Conservation (phyloP, 2,888 invertebrate species). For the Noctua comes region DNA sequence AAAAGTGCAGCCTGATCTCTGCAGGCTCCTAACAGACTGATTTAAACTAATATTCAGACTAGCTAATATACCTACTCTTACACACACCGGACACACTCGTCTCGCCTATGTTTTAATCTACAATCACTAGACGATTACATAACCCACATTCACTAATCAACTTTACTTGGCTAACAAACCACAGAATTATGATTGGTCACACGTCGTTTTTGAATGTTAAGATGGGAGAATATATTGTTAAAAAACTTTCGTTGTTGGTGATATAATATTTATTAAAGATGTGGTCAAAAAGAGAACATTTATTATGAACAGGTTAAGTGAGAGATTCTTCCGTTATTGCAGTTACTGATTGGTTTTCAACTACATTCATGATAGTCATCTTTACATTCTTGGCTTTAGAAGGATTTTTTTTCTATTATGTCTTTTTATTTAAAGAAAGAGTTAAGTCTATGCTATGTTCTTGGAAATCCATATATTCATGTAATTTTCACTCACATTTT, state of each 20-base stretch:
- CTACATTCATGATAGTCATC: not conserved
- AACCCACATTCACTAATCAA: constrained; percentile 59
- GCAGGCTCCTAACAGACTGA: not conserved
- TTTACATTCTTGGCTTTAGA: not conserved
- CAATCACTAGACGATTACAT: constrained; percentile 34
- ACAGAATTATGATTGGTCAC: constrained; percentile 48
- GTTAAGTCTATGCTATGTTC: too few relatives aligned
- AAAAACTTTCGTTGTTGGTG: constrained; percentile 26
- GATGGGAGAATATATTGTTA: constrained; percentile 14
- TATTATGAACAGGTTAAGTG: not conserved
- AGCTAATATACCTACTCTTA: constrained; percentile 14
- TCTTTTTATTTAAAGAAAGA: too few relatives aligned
- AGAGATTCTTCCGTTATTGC: constrained; percentile 13
- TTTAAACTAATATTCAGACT: not conserved
- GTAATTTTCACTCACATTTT: too few relatives aligned
- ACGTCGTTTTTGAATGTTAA: constrained; percentile 26
- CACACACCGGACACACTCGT: constrained; percentile 1
- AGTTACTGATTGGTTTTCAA: constrained; percentile 1
- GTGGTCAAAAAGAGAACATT: constrained; percentile 19
- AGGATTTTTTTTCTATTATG: not conserved
- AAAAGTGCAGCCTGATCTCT: not conserved
- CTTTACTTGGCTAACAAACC: constrained; percentile 40
- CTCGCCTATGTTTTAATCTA: constrained; percentile 18
- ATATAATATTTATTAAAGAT: constrained; percentile 28
- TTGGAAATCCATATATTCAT: too few relatives aligned